These are phyloP conservation scores for Drosophila longiperda DNA, from an alignment of 2,888 invertebrate genomes.

Conservation along the genomic window DNA sequence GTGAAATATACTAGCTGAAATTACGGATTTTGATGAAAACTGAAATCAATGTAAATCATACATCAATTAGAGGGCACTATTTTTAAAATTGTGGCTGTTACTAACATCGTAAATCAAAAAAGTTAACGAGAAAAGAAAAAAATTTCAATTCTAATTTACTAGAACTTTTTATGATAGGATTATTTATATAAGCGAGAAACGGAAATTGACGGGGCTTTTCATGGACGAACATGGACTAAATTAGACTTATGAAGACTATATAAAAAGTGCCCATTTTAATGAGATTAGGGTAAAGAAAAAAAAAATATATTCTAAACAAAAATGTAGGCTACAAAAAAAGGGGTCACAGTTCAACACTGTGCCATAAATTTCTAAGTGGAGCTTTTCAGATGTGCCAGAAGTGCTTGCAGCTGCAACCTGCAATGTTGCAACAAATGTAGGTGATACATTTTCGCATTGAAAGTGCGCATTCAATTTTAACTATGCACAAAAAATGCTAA, in stretches of 20 bases:
- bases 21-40: no score
- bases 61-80: no score
- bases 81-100: no score
- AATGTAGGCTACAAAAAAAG: neutral
- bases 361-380: neutral
- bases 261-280: neutral
- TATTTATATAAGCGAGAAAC: no score
- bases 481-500: neutral
- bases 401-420: neutral
- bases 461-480: constrained; percentile 5
- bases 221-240: no score
- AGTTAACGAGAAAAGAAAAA: no score
- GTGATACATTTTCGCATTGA: constrained; percentile 2
- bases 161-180: no score
- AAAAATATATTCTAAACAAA: neutral
- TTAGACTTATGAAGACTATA: neutral
- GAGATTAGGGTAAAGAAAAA: neutral
- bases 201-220: no score
- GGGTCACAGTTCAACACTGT: neutral
- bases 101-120: no score
- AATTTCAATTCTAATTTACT: no score
- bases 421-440: constrained; percentile 3
- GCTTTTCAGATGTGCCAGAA: neutral
- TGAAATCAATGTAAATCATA: no score
- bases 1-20: no score